These are phyloP conservation scores for Dendrophyllia cribrosa DNA, from an alignment of 64 coral and sea anemone species.

Conservation along the genomic window DNA sequence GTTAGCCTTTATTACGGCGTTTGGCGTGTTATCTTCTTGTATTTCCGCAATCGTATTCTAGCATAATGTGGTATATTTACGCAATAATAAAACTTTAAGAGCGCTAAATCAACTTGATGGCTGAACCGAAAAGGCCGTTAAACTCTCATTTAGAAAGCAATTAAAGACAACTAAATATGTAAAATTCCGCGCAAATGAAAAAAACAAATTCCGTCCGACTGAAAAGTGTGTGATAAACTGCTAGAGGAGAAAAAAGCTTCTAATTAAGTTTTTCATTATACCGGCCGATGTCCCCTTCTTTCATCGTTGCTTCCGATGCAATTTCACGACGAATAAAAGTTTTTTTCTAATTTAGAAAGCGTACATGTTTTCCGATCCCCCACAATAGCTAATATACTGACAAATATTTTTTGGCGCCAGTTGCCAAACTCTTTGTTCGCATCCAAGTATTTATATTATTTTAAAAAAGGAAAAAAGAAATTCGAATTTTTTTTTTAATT, in stretches of 20 bases:
- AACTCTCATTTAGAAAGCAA: slow-evolving; percentile 95
- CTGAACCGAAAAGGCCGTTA: slow-evolving; percentile 85
- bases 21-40: slow-evolving; percentile 85
- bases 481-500: slow-evolving; percentile 48
- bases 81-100: slow-evolving; percentile 93
- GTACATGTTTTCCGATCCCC: slow-evolving; percentile 72
- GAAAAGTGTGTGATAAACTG: slow-evolving; percentile 67
- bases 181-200: slow-evolving; percentile 76
- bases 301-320: slow-evolving; percentile 77
- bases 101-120: slow-evolving; percentile 93
- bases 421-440: neutral
- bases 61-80: slow-evolving; percentile 93
- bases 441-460: neutral
- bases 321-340: slow-evolving; percentile 61
- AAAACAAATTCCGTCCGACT: neutral
- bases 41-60: slow-evolving; percentile 74
- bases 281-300: slow-evolving; percentile 54
- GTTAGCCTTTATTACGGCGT: slow-evolving; percentile 93
- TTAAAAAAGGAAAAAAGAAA: neutral
- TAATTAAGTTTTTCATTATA: slow-evolving; percentile 87
- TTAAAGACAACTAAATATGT: slow-evolving; percentile 83
- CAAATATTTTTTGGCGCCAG: slow-evolving; percentile 9
- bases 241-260: slow-evolving; percentile 25
- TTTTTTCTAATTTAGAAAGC: slow-evolving; percentile 71
- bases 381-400: slow-evolving; percentile 87